Conservation (phyloP, 1,140 invertebrate species). For the Cotesia vestalis region DNA sequence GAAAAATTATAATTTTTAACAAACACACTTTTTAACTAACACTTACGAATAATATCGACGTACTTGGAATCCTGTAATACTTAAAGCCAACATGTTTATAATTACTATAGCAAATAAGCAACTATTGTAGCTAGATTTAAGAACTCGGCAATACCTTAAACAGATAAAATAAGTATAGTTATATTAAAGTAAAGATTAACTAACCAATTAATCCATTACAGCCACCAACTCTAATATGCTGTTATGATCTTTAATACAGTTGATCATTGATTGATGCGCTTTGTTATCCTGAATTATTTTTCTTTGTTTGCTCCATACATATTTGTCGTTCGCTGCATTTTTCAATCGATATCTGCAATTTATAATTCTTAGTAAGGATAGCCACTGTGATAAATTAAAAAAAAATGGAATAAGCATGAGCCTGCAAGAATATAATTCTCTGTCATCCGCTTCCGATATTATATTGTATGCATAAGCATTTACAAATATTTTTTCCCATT, state of each 20-base stretch:
- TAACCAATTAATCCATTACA: slow-evolving; percentile 7
- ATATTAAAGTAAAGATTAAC: background rate
- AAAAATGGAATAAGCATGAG: background rate
- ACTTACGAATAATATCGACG: background rate
- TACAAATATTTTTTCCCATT: background rate
- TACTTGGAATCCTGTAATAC: slow-evolving; percentile 29
- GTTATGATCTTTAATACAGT: slow-evolving; percentile 20
- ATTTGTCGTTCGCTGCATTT: background rate
- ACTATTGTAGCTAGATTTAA: slow-evolving; percentile 21
- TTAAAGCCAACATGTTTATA: slow-evolving; percentile 7
- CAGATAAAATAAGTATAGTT: background rate
- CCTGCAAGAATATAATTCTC: too few relatives aligned
- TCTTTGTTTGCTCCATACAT: background rate
- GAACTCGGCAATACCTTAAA: slow-evolving; percentile 17
- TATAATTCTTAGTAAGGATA: background rate
- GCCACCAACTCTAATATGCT: slow-evolving; percentile 7
- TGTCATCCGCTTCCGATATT: slow-evolving; percentile 8
- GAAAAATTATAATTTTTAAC: slow-evolving; percentile 1
- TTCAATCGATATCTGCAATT: background rate
- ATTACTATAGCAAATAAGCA: slow-evolving; percentile 1
- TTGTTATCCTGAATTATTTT: background rate
- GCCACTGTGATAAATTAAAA: background rate
- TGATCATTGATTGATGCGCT: background rate
- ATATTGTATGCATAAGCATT: background rate
- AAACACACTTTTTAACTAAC: background rate